These are phyloP conservation scores for Laupala kohalensis DNA, from an alignment of 1,140 invertebrate species.

Conservation along the genomic window DNA sequence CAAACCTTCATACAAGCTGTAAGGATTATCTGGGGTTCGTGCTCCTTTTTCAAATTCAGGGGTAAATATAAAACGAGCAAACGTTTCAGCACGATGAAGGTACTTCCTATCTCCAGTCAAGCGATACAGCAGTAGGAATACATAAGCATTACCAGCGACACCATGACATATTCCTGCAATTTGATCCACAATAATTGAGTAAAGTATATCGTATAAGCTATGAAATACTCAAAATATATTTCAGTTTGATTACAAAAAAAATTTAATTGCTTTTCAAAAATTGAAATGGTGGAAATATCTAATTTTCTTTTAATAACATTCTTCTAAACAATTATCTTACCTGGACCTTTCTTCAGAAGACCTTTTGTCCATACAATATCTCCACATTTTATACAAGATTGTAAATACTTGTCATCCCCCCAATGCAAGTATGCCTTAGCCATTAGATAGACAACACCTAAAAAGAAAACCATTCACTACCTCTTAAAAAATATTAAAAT, in stretches of 20 bases:
- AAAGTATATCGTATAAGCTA: no score
- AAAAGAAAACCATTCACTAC: conserved; percentile 5
- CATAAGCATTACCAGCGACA: conserved; percentile 72
- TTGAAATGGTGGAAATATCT: no score
- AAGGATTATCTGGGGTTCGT: conserved; percentile 65
- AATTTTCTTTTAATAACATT: background rate
- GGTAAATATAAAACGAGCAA: conserved; percentile 60
- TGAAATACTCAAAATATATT: no score
- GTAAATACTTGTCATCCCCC: conserved; percentile 58
- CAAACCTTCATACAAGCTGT: conserved; percentile 72
- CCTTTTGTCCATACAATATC: conserved; percentile 71
- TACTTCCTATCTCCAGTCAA: conserved; percentile 58
- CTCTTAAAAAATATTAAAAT: background rate
- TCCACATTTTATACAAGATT: conserved; percentile 49
- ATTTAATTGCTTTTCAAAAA: no score
- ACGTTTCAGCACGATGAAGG: conserved; percentile 57
- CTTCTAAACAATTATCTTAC: conserved; percentile 17
- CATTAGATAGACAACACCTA: conserved; percentile 63
- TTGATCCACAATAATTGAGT: no score
- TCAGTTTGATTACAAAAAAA: no score
- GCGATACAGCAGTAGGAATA: conserved; percentile 64
- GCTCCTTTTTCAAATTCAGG: conserved; percentile 51
- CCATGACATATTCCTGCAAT: conserved; percentile 74
- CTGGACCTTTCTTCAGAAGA: conserved; percentile 64
- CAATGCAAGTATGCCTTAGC: conserved; percentile 66